A percentile compares a stretch with the other conserved stretches of the same genome.
These are phyloP conservation scores for Thysanoteuthis rhombus DNA, from an alignment of 2,888 invertebrate species.

Conservation along the genomic window DNA sequence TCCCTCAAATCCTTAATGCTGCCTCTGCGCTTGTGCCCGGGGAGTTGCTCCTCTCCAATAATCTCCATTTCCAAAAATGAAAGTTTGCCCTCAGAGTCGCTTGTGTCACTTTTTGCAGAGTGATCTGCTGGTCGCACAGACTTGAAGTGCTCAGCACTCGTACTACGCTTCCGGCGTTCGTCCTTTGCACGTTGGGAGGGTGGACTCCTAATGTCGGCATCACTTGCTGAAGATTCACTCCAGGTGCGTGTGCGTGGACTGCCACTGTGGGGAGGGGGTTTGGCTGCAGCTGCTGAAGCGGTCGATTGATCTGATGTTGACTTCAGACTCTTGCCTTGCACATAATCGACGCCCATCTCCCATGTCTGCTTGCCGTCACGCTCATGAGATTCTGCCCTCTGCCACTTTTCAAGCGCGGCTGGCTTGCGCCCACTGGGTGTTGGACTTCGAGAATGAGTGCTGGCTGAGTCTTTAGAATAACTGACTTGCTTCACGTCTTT, in stretches of 20 bases:
- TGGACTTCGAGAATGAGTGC: slow-evolving; percentile 32
- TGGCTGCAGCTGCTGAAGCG: slow-evolving; percentile 35
- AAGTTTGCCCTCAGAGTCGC: slow-evolving; percentile 24
- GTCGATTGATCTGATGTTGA: slow-evolving; percentile 31
- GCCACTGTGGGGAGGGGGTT: slow-evolving; percentile 52
- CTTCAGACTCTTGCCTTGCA: slow-evolving; percentile 31
- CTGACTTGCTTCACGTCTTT: slow-evolving; percentile 27
- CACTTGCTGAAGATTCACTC: slow-evolving; percentile 58
- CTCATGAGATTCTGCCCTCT: slow-evolving; percentile 29
- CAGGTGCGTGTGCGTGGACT: slow-evolving; percentile 48
- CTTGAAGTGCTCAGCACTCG: not conserved
- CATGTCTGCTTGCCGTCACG: slow-evolving; percentile 27
- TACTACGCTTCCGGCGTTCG: slow-evolving; percentile 19
- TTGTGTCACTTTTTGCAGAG: slow-evolving; percentile 35
- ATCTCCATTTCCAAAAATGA: slow-evolving; percentile 16
- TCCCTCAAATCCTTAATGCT: slow-evolving; percentile 60
- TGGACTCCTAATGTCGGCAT: slow-evolving; percentile 41
- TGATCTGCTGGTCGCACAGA: slow-evolving; percentile 36
- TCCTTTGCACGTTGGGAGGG: slow-evolving; percentile 25
- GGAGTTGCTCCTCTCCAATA: slow-evolving; percentile 25
- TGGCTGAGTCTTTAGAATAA: not conserved
- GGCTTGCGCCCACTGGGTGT: slow-evolving; percentile 33
- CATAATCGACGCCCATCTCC: slow-evolving; percentile 34
- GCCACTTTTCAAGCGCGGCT: slow-evolving; percentile 31
- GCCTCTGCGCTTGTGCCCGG: slow-evolving; percentile 51